Conservation (phyloP, 2,113 vertebrate genomes). For the Ancistrus triradiatus region DNA sequence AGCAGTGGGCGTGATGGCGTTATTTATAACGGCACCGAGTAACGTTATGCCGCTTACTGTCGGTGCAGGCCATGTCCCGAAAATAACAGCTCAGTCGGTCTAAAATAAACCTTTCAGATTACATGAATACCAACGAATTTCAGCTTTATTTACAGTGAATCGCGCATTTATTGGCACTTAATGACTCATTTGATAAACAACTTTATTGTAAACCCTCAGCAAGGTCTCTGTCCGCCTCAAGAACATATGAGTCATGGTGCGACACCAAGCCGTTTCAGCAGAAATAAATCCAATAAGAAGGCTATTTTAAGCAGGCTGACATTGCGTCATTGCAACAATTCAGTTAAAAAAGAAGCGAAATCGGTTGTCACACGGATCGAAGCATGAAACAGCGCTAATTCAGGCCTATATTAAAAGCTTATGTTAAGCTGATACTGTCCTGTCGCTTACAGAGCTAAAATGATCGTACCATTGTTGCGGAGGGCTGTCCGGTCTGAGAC, state of each 20-base stretch:
- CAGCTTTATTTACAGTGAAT: no score
- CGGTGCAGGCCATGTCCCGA: constrained; percentile 23
- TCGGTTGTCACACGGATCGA: no score
- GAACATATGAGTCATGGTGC: constrained; percentile 11
- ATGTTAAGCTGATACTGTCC: no score
- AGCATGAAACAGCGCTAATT: no score
- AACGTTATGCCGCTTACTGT: constrained; percentile 44
- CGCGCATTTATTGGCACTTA: no score
- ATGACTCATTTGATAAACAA: no score
- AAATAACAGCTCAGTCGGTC: constrained; percentile 31
- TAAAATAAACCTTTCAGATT: constrained; percentile 16
- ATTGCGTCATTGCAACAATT: constrained; percentile 40
- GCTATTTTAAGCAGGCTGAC: constrained; percentile 15
- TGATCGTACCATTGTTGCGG: constrained; percentile 50
- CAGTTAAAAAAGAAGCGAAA: constrained; percentile 8
- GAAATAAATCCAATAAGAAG: not conserved
- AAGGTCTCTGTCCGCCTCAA: no score
- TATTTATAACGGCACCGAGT: constrained; percentile 50
- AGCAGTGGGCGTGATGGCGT: constrained; percentile 40
- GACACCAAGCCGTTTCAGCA: not conserved
- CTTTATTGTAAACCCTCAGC: no score
- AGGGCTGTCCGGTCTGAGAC: constrained; percentile 36
- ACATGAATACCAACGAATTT: not conserved
- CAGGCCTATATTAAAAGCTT: no score
- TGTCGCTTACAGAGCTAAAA: not conserved